Base-by-base conservation (phyloP, 2,113 vertebrate species). In the Orycteropus afer region DNA sequence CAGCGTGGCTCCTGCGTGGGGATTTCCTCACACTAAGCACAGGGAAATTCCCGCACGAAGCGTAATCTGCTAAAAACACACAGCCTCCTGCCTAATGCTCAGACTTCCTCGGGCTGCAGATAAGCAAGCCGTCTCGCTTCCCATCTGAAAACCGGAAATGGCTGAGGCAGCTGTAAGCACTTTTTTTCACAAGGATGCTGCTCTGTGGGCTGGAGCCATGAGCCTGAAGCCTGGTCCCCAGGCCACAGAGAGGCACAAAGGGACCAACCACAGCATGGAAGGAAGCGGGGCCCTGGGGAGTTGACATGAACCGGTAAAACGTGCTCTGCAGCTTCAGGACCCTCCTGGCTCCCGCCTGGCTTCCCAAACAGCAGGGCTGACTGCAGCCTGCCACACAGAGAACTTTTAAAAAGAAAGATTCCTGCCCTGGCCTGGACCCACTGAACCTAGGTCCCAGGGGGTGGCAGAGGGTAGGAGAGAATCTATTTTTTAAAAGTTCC, bases 51-150 rank as follows among this genome's bases (percentile, higher is more conserved):
- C 95, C 47, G 0, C 9, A 20, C 74, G 69, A 14, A 71, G 53
- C 92, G 51, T 32, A 57, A 69, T 86, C 93, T 90, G 49, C 74
- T 42, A 86, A 59, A 83, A 89, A 91, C 25, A 86, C 2, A 0
- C 1, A 76, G 37, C 55, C 83, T 95, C 71, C 91, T 49, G 76
- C 86, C 18, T 79, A 55, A n/a, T 69, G 7, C 47, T 67, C 74
- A 45, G 49, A 90, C 93, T 94, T 96, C 89, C 95, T 97, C 78
- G 4, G 67, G 73, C 57, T 15, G 20, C 37, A 95, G 69, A 84
- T 76, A 78, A 94, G 71, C 63, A n/a, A n/a, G n/a, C 27, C 1
- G 20, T 69, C 80, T 74, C 15, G 8, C 69, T 94, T 87, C 94
- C 86, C 79, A 74, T 59, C 40, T 83, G 37, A n/a, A 76, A 47